These are phyloP conservation scores for Dyspetes luteomarginatus DNA, from an alignment of 2,888 invertebrate species.

Conservation along the genomic window DNA sequence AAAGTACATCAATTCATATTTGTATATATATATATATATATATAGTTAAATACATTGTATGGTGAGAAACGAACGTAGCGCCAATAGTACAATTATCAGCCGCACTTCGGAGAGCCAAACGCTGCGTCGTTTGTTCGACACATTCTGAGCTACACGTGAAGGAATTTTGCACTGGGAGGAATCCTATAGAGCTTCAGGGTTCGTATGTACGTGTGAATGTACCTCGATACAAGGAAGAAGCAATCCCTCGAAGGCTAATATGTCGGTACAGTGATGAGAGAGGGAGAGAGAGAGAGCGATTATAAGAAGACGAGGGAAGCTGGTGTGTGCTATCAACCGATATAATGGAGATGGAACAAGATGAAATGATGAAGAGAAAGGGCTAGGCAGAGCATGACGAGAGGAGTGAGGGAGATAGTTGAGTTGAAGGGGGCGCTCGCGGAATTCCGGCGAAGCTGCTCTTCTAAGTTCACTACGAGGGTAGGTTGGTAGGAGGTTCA, in stretches of 20 bases:
- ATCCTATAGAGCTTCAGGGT: not conserved
- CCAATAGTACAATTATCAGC: slow-evolving; percentile 18
- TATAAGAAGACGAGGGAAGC: slow-evolving; percentile 53
- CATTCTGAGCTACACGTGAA: slow-evolving; percentile 36
- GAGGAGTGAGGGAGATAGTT: not conserved
- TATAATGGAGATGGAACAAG: slow-evolving; percentile 60
- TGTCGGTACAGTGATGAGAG: slow-evolving; percentile 34
- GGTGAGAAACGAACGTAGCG: not conserved
- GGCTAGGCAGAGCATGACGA: slow-evolving; percentile 47
- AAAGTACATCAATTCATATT: too few species aligned
- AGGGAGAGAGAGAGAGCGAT: slow-evolving; percentile 33
- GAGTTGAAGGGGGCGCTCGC: slow-evolving; percentile 28
- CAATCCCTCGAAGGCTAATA: slow-evolving; percentile 55
- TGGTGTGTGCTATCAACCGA: slow-evolving; percentile 56
- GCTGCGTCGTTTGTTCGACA: slow-evolving; percentile 7
- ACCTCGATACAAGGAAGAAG: slow-evolving; percentile 39
- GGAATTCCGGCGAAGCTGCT: slow-evolving; percentile 59
- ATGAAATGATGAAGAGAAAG: slow-evolving; percentile 59
- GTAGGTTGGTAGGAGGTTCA: slow-evolving; percentile 53
- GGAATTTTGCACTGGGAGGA: slow-evolving; percentile 14
- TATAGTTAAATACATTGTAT: too few species aligned
- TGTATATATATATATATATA: too few species aligned
- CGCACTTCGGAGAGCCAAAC: slow-evolving; percentile 20
- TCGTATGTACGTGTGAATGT: not conserved
- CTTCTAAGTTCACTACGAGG: slow-evolving; percentile 42